Percentiles rank a stretch among this genome's conserved stretches.
Evolutionary conservation across 2,797 vertebrate genomes (phyloP).

Genomic region (Etheostoma nigrum): DNA sequence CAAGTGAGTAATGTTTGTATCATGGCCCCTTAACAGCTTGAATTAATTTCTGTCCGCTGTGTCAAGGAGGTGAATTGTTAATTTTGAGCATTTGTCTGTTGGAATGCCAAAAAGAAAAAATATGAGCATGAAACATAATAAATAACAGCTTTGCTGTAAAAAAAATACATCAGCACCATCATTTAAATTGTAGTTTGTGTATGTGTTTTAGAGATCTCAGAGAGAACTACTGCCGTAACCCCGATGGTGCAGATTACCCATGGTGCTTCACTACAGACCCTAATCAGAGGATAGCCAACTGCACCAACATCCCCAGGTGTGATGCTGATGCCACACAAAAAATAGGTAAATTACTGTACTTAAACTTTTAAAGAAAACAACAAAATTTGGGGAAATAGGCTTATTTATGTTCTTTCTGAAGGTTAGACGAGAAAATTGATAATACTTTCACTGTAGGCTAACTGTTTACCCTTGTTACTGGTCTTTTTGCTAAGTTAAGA

Average conservation of each 20-base stretch:
- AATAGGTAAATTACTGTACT: constrained; percentile 73
- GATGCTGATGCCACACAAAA: constrained; percentile 77
- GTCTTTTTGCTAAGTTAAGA: background rate
- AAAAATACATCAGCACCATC: constrained; percentile 39
- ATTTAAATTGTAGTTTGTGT: constrained; percentile 72
- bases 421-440: background rate
- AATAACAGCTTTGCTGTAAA: constrained; percentile 4
- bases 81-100: constrained; percentile 31
- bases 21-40: background rate
- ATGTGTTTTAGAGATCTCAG: constrained; percentile 89
- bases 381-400: background rate
- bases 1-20: constrained; percentile 90
- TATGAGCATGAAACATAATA: constrained; percentile 3
- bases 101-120: constrained; percentile 20
- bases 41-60: constrained; percentile 7
- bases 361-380: background rate
- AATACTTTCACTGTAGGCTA: background rate
- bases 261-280: constrained; percentile 98
- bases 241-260: constrained; percentile 93
- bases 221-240: constrained; percentile 97
- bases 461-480: background rate
- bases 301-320: constrained; percentile 95
- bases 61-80: constrained; percentile 5
- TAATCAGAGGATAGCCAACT: constrained; percentile 92
- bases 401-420: background rate